A percentile compares a stretch with the other conserved stretches of the same genome.
phyloP scores from a whole-genome alignment of 2,113 vertebrate genomes.

The Holacanthus passer region DNA sequence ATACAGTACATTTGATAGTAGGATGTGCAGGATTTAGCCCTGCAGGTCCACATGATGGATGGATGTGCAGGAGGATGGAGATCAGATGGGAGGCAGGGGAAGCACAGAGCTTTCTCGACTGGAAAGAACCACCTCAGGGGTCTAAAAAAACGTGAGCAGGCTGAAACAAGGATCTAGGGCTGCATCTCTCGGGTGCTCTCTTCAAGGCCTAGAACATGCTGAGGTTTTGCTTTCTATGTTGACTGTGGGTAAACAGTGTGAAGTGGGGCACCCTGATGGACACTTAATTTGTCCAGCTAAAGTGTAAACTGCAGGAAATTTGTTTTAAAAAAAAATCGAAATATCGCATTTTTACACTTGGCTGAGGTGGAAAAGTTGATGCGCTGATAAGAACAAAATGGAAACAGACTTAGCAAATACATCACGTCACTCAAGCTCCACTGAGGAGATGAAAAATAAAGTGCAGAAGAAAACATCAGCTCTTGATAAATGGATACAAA shows the following conservation, averaged over 20 bases:
- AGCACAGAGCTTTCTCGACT: background rate
- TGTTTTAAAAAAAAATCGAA: too few species aligned
- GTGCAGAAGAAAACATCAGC: background rate
- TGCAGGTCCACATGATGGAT: conserved; percentile 1
- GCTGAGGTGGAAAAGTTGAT: background rate
- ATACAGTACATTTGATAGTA: conserved; percentile 1
- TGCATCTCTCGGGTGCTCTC: background rate
- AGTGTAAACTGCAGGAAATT: background rate
- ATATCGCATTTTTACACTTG: background rate
- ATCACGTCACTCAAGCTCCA: background rate
- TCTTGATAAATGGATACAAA: too few species aligned
- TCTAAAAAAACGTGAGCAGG: background rate
- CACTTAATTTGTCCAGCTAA: background rate
- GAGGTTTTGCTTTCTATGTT: conserved; percentile 9
- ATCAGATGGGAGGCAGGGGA: conserved; percentile 8
- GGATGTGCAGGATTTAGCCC: conserved; percentile 1
- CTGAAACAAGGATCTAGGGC: conserved; percentile 1
- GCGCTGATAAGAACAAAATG: too few species aligned
- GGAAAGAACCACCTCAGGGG: background rate
- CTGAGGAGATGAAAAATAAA: too few species aligned
- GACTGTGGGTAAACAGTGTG: background rate
- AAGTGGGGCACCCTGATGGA: too few species aligned
- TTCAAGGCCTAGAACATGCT: conserved; percentile 16
- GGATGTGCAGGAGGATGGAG: conserved; percentile 13
- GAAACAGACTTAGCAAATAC: background rate